Evolutionary conservation across 1,140 invertebrate species (phyloP), one percentile per base, ranked within the genome.

Genomic region (Neodiprion lecontei): DNA sequence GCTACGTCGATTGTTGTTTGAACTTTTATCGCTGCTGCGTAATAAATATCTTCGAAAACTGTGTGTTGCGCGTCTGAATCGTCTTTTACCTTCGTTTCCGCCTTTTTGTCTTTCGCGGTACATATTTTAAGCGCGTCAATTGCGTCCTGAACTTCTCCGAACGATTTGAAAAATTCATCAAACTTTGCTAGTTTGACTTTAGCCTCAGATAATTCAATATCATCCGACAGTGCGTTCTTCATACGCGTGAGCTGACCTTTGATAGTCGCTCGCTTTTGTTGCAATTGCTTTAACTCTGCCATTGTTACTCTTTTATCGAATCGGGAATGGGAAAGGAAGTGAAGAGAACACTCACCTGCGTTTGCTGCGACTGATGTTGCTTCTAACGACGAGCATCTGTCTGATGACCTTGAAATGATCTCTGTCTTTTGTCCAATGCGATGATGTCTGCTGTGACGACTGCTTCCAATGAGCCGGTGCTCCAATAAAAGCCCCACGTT

Each of bases 11-110:
- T 50, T 9, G 8, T 9, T 50, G 9, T 72, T 72, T 1, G 10
- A 49, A 50, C 70, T 72, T 72, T 72, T 53, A 23, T 72, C 9
- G 49, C 70, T 53, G 70, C 70, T 72, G 70, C 47, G 23, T 49
- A 72, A 72, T 72, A 72, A 50, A 53, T 23, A 10, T 9, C 50
- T 53, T 72, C 70, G 17, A 72, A 72, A 8, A 53, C 47, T 50
- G 70, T 72, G 9, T 50, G 9, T 50, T 72, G 9, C 11, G 70
- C 70, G 0, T 72, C 70, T 21, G 70, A 72, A 9, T 72, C 49
- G 9, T 53, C 48, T 72, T 72, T 21, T 28, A 49, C 23, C 50
- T 7, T 50, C 49, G 49, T 14, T 50, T 72, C 9, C 70, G 70
- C 70, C 61, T 49, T 49, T 53, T 72, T 50, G 1, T 53, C 23